Evolutionary conservation across 2,113 vertebrate genomes (phyloP).

Genomic region (Seriola aureovittata): DNA sequence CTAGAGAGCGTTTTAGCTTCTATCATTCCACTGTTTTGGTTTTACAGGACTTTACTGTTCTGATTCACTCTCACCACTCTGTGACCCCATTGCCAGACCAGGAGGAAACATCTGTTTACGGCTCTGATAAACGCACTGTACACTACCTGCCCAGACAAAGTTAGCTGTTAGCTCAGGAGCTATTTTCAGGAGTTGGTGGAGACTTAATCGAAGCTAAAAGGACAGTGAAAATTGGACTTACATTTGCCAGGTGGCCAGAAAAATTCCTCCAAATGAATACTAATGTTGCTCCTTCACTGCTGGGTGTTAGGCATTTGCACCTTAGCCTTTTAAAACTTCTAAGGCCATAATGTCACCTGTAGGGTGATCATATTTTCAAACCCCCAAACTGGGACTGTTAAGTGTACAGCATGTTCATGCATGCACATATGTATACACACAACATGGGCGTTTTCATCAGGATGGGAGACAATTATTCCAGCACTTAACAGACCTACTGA

Average conservation of each 20-base stretch:
- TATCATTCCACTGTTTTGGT: not conserved
- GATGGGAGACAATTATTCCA: too few relatives aligned
- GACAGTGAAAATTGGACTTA: not conserved
- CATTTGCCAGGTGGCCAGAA: not conserved
- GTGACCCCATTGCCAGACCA: not conserved
- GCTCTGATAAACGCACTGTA: not conserved
- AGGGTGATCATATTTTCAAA: too few relatives aligned
- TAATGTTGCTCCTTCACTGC: not conserved
- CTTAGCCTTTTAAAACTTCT: not conserved
- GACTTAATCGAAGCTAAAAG: not conserved
- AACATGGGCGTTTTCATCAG: too few relatives aligned
- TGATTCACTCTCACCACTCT: conserved; percentile 5
- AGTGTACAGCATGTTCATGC: too few relatives aligned
- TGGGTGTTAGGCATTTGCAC: not conserved
- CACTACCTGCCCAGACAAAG: not conserved
- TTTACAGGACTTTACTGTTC: not conserved
- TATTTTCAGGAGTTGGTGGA: not conserved
- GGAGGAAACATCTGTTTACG: not conserved
- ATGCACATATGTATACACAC: too few relatives aligned
- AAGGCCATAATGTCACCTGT: not conserved
- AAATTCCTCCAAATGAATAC: not conserved
- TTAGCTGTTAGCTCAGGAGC: not conserved
- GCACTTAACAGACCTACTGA: too few relatives aligned
- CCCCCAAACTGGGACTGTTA: too few relatives aligned
- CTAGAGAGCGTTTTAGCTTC: not conserved